A percentile compares a stretch with the other conserved stretches of the same genome.
These are phyloP conservation scores for Emberiza fucata DNA, from an alignment of 2,113 vertebrate genomes.

Conservation along the genomic window DNA sequence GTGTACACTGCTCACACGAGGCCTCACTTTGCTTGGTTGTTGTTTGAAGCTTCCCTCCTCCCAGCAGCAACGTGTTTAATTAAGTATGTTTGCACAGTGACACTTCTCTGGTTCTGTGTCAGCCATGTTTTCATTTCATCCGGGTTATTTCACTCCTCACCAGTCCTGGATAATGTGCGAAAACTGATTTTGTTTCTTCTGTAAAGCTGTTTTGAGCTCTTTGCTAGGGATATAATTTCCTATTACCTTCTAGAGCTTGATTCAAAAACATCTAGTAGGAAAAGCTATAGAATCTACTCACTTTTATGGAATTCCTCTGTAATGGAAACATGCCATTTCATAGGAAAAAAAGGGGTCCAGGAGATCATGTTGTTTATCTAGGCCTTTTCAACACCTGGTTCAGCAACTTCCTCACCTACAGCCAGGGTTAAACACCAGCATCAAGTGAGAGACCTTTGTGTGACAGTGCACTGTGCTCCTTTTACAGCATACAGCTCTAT, in stretches of 20 bases:
- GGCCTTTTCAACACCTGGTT: not conserved
- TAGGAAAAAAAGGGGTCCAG: not conserved
- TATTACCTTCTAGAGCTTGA: not conserved
- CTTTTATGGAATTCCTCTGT: not conserved
- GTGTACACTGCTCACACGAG: not conserved
- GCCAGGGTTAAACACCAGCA: not conserved
- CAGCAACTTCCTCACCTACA: not conserved
- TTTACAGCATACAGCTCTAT: not conserved
- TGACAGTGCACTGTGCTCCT: not conserved
- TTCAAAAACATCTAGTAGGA: not conserved
- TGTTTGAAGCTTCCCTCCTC: not conserved
- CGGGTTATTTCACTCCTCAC: not conserved
- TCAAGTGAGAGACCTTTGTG: not conserved
- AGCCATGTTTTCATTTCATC: not conserved
- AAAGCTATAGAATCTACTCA: not conserved
- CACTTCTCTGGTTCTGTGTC: not conserved
- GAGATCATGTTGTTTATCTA: not conserved
- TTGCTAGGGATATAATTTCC: not conserved
- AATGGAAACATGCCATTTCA: not conserved
- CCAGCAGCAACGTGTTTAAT: not conserved
- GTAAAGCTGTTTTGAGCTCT: not conserved
- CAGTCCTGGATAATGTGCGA: not conserved
- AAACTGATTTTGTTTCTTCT: not conserved
- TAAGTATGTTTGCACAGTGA: not conserved
- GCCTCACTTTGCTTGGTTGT: not conserved